Base-by-base conservation (phyloP, 1,140 invertebrate genomes). In the Sycophila sp. region DNA sequence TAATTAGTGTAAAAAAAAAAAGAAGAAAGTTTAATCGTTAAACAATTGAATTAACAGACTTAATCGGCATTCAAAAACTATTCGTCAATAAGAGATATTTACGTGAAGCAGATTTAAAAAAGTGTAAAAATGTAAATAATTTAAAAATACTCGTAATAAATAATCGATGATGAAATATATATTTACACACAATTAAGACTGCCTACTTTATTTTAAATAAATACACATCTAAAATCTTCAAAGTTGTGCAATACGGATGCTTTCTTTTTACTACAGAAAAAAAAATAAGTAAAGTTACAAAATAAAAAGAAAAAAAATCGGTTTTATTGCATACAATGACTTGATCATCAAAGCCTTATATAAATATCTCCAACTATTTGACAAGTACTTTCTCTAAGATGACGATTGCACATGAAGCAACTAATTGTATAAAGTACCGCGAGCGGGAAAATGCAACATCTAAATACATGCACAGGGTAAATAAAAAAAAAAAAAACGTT, bases 321-420 rank as follows among this genome's bases (percentile, higher is more conserved):
- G 24, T 45, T 45, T 28, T 56, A 40, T 17, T 10, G 5, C 42
- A 42, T 53, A 1, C 22, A 42, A 28, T 55, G 2, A 38, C 38
- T 55, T 66, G 2, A 10, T 38, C 40, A 28, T 7, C 15, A 53
- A 38, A 64, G 45, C 51, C 62, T 64, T 65, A 53, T 65, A 53
- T 26, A 66, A 56, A 66, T 47, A 68, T 59, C 55, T 68, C 51
- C 58, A 62, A 62, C 67, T 69, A 69, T 55, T 69, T 55, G 51
- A 62, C 67, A 55, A 62, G 45, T 53, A 60, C 64, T 73, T 73
- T 73, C 51, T 51, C 53, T 26, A 69, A 69, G 40, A 26, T 55
- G 8, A 38, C 42, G 56, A 60, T 69, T 62, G 58, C 67, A 69
- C 45, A n/a, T 59, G 2, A 15, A 32, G 19, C 22, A 49, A 28